Evolutionary conservation across 2,888 invertebrate species (phyloP).

Genomic region (Mayetiola destructor): DNA sequence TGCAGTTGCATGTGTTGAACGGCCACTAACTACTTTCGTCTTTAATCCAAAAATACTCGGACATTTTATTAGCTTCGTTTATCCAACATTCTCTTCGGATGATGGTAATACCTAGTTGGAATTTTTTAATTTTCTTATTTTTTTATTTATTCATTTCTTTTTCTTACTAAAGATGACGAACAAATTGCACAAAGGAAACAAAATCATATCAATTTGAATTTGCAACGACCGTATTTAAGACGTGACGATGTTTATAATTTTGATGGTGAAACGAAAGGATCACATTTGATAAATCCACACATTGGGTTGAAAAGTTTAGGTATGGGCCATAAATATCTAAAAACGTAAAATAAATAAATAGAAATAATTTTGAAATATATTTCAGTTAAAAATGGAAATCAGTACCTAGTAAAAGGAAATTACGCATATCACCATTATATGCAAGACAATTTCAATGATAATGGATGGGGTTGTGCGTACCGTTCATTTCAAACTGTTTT

Average conservation of each 20-base stretch:
- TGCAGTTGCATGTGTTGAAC: slow-evolving; percentile 1
- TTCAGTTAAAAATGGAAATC: slow-evolving; percentile 36
- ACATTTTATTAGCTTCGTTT: slow-evolving; percentile 61
- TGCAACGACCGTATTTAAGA: slow-evolving; percentile 58
- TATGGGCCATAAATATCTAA: neutral
- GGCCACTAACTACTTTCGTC: slow-evolving; percentile 43
- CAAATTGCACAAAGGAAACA: slow-evolving; percentile 48
- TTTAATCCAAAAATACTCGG: slow-evolving; percentile 56
- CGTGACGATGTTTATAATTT: slow-evolving; percentile 50
- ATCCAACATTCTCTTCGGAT: slow-evolving; percentile 50
- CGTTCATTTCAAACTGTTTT: slow-evolving; percentile 90
- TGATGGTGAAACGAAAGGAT: slow-evolving; percentile 33
- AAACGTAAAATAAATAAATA: neutral
- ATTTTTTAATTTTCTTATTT: neutral
- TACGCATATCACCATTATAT: slow-evolving; percentile 95
- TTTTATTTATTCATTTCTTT: neutral
- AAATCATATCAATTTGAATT: slow-evolving; percentile 58
- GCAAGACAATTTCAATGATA: slow-evolving; percentile 86
- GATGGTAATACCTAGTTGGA: slow-evolving; percentile 42
- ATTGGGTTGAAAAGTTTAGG: slow-evolving; percentile 35
- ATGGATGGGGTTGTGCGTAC: slow-evolving; percentile 99
- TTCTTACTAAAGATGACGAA: slow-evolving; percentile 22
- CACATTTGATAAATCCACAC: slow-evolving; percentile 59
- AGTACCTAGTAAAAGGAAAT: slow-evolving; percentile 57
- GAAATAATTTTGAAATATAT: neutral